Evolutionary conservation across 2,113 vertebrate species (phyloP).

Genomic region (Notothenia coriiceps): DNA sequence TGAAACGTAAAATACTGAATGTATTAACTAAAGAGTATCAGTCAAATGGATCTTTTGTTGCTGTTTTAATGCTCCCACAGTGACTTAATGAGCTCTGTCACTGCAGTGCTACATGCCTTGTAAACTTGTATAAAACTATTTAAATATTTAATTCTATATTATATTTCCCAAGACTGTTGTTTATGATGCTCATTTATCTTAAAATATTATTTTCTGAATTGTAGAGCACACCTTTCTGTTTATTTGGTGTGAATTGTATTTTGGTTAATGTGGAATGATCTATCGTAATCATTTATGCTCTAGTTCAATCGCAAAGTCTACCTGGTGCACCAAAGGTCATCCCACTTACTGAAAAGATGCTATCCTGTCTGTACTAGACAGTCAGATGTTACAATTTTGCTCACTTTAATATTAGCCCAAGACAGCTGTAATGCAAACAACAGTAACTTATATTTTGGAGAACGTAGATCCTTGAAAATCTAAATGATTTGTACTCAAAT

Average conservation of each 20-base stretch:
- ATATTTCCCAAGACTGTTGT: constrained; percentile 47
- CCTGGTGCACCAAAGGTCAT: constrained; percentile 21
- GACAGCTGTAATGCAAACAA: constrained; percentile 37
- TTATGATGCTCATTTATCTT: constrained; percentile 22
- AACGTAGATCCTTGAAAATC: constrained; percentile 38
- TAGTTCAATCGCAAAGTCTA: constrained; percentile 22
- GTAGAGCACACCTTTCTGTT: constrained; percentile 22
- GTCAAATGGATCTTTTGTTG: constrained; percentile 32
- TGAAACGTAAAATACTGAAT: constrained; percentile 52
- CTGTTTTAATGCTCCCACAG: constrained; percentile 29
- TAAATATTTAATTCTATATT: constrained; percentile 47
- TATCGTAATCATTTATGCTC: constrained; percentile 39
- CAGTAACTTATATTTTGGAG: constrained; percentile 40
- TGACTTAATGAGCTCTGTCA: constrained; percentile 32
- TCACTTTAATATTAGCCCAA: constrained; percentile 16
- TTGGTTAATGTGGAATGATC: constrained; percentile 50
- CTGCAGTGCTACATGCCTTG: constrained; percentile 47
- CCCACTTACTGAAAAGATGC: constrained; percentile 10
- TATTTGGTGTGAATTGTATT: constrained; percentile 43
- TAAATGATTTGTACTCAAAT: constrained; percentile 42
- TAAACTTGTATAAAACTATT: constrained; percentile 62
- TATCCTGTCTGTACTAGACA: constrained; percentile 2
- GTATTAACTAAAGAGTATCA: constrained; percentile 47
- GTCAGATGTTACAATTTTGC: not conserved
- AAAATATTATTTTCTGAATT: constrained; percentile 33